Conservation (phyloP, 2,797 vertebrate genomes). For the Scolopax bukidnonensis region DNA sequence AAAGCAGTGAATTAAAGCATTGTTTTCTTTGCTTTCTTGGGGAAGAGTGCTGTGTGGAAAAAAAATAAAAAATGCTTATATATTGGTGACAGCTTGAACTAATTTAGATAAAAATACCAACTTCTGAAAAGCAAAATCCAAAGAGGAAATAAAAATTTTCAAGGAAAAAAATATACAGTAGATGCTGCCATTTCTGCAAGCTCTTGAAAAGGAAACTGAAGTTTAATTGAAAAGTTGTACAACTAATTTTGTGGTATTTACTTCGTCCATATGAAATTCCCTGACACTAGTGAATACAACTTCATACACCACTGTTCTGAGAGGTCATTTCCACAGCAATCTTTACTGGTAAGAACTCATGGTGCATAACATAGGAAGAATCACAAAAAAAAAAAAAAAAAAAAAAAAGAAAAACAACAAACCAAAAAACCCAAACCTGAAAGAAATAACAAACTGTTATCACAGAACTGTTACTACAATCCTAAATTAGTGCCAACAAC, state of each 20-base stretch:
- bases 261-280: neutral
- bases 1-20: neutral
- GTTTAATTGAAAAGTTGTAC: neutral
- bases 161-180: neutral
- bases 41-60: neutral
- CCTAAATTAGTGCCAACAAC: neutral
- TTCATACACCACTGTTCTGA: neutral
- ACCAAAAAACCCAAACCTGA: neutral
- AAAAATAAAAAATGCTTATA: neutral
- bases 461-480: neutral
- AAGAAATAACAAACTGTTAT: neutral
- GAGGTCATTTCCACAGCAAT: neutral
- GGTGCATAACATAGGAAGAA: neutral
- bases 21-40: neutral
- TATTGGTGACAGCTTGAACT: slow-evolving; percentile 1
- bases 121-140: slow-evolving; percentile 11
- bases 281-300: neutral
- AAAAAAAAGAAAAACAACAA: neutral
- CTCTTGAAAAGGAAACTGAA: neutral
- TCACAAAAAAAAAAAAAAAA: neutral
- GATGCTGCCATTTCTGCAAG: neutral
- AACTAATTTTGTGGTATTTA: neutral
- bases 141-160: slow-evolving; percentile 10
- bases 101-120: slow-evolving; percentile 34
- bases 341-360: neutral